These are phyloP conservation scores for Lysiphlebus fabarum DNA, from an alignment of 1,140 invertebrate species.

Conservation along the genomic window DNA sequence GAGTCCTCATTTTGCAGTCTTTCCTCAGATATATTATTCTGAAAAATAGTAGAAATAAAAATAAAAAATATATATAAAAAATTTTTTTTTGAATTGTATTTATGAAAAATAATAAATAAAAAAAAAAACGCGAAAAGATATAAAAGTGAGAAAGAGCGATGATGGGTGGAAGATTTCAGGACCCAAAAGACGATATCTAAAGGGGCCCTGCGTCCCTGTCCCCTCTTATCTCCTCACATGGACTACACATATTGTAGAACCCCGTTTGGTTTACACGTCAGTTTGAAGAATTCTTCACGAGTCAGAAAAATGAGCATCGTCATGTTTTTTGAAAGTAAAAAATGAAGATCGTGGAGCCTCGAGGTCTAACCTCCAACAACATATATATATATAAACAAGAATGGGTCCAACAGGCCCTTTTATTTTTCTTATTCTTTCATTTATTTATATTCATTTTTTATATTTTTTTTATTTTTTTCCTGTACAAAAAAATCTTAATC, in stretches of 20 bases:
- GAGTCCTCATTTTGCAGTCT: slow-evolving; percentile 2
- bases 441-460: slow-evolving; percentile 7
- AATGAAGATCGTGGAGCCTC: slow-evolving; percentile 43
- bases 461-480: slow-evolving; percentile 13
- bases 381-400: background rate
- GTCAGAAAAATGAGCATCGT: slow-evolving; percentile 58
- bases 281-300: slow-evolving; percentile 56
- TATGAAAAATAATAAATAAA: slow-evolving; percentile 8
- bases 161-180: slow-evolving; percentile 17
- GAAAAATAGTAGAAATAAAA: slow-evolving; percentile 3
- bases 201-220: slow-evolving; percentile 10
- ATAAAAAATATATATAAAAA: slow-evolving; percentile 13
- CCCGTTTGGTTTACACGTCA: slow-evolving; percentile 53
- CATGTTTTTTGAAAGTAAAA: slow-evolving; percentile 59
- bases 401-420: slow-evolving; percentile 12
- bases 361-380: slow-evolving; percentile 21
- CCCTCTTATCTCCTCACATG: slow-evolving; percentile 18
- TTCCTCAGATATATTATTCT: background rate
- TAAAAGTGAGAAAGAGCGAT: background rate
- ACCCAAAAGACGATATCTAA: slow-evolving; percentile 8
- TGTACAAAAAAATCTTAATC: no score
- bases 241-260: slow-evolving; percentile 33
- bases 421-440: slow-evolving; percentile 18
- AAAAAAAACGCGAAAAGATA: slow-evolving; percentile 7
- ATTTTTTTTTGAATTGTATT: slow-evolving; percentile 6